Base-by-base conservation (phyloP, 2,797 vertebrate species). In the Chaunax sp. region DNA sequence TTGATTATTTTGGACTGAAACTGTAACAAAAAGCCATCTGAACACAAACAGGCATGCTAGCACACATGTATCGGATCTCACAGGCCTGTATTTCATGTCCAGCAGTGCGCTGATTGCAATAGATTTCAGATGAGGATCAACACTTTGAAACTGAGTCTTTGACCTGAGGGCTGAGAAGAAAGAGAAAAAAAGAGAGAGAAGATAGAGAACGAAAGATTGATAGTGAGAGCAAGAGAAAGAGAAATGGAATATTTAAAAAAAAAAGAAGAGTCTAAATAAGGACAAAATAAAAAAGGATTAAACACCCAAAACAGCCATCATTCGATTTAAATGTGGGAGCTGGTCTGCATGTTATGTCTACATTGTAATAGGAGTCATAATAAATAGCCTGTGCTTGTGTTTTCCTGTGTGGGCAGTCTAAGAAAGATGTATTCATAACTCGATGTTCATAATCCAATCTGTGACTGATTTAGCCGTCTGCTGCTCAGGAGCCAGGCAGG, bases 401-500 rank as follows among this genome's bases (percentile, higher is more conserved):
- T 81, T 85, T 81, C 75, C 75, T 78, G 67, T 12, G 43, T 71
- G 81, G 43, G 78, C 81, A 84, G 82, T 88, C 67, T 69, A 85
- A 88, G 84, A 90, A 87, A 87, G 85, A 90, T 86, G 83, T 86
- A 86, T 90, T 90, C 89, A 90, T 77, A 86, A 80, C 82, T 75
- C 4, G 16, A 35, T 3, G 53, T 73, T 84, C 71, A 86, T 87
- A 79, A 87, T 87, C 81, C 93, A 95, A 94, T 92, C 95, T 92
- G 92, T 95, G 95, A 95, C 94, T 94, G 95, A 95, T 96, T 96
- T 95, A 93, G 90, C 92, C 67, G 93, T 93, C 94, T 94, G 94
- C 94, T 92, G 90, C 92, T 93, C 92, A 90, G 94, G 80, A 84
- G 89, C 81, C 88, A 92, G 89, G 92, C 90, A 88, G 93, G 95